Evolutionary conservation across 2,113 vertebrate species (phyloP).

Genomic region (Limanda limanda): DNA sequence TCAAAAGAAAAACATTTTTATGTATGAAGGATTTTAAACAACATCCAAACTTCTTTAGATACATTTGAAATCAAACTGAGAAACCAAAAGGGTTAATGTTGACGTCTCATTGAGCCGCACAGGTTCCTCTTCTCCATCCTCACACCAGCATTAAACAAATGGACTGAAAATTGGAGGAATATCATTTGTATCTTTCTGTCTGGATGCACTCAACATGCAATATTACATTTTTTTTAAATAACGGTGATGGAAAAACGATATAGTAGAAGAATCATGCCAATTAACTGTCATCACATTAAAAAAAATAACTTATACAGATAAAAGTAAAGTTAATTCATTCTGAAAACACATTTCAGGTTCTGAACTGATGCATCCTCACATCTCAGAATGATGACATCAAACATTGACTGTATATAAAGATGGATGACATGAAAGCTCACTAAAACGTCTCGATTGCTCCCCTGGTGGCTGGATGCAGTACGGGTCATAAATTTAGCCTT

Average conservation of each 20-base stretch:
- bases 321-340: slow-evolving; percentile 11
- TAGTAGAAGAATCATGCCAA: slow-evolving; percentile 48
- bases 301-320: slow-evolving; percentile 16
- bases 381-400: slow-evolving; percentile 7
- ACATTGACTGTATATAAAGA: background rate
- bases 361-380: slow-evolving; percentile 7
- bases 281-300: slow-evolving; percentile 30
- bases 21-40: slow-evolving; percentile 12
- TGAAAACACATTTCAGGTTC: slow-evolving; percentile 25
- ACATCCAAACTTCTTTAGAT: background rate
- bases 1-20: slow-evolving; percentile 7
- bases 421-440: no score
- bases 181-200: slow-evolving; percentile 5
- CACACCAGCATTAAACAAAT: slow-evolving; percentile 15
- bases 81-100: slow-evolving; percentile 3
- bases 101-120: background rate
- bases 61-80: slow-evolving; percentile 12
- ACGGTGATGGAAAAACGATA: slow-evolving; percentile 37
- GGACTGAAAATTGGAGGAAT: slow-evolving; percentile 1
- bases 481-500: no score
- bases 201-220: slow-evolving; percentile 57
- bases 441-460: no score
- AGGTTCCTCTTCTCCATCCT: background rate
- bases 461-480: no score
- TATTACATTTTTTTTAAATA: slow-evolving; percentile 33